Conservation (phyloP, 2,888 invertebrate species). For the Phaedon cochleariae region DNA sequence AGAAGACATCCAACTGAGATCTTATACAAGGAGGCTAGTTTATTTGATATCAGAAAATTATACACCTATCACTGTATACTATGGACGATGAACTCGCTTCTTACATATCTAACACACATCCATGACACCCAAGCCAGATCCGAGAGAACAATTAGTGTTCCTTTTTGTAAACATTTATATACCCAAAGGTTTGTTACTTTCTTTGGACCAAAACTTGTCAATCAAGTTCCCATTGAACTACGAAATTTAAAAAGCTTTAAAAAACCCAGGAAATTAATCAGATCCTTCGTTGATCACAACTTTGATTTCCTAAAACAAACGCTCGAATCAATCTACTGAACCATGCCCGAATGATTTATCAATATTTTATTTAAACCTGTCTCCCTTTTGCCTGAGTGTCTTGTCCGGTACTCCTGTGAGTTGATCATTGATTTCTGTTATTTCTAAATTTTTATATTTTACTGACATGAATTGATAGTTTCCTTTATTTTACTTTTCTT, state of each 20-base stretch:
- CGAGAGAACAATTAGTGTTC: no score
- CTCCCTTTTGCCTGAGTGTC: not conserved
- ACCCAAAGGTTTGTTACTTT: not conserved
- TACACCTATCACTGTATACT: no score
- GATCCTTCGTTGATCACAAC: not conserved
- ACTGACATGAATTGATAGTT: no score
- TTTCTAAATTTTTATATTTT: no score
- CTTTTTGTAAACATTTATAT: not conserved
- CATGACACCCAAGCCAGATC: slow-evolving; percentile 6
- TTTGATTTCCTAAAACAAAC: no score
- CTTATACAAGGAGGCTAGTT: not conserved
- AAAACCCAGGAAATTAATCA: not conserved
- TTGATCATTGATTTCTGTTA: no score
- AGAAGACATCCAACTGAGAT: no score
- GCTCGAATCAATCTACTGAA: not conserved
- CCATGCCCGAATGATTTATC: not conserved
- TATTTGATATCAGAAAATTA: no score
- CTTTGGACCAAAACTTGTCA: no score
- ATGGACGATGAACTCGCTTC: no score
- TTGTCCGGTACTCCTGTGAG: not conserved
- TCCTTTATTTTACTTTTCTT: no score
- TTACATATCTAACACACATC: not conserved
- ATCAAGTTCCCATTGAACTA: not conserved
- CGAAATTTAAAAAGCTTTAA: not conserved
- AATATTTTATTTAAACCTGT: not conserved